Percentiles rank a stretch among this genome's conserved stretches.
phyloP scores from a whole-genome alignment of 2,113 vertebrate genomes.

The Pseudopipra pipra region DNA sequence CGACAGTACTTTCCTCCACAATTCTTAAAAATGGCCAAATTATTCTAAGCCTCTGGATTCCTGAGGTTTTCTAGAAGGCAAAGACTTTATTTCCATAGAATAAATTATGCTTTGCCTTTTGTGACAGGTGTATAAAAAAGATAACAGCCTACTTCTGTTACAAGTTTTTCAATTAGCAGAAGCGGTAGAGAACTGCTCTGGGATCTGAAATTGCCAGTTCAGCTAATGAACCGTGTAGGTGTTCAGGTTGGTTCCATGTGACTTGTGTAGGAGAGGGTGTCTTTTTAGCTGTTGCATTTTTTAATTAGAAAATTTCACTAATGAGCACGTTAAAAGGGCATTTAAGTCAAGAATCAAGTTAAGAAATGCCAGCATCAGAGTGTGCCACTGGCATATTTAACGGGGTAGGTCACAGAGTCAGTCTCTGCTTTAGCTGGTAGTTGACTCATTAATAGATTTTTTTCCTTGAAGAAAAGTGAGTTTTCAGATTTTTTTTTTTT shows the following conservation, averaged over 20 bases:
- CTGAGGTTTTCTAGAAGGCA: background rate
- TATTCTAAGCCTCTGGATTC: background rate
- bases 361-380: constrained; percentile 19
- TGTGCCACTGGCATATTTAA: constrained; percentile 8
- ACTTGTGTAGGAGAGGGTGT: background rate
- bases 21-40: background rate
- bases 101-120: background rate
- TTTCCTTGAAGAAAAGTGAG: background rate
- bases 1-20: accelerated
- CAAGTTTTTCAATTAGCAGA: constrained; percentile 43
- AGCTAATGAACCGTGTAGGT: constrained; percentile 44
- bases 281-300: constrained; percentile 25
- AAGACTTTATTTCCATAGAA: background rate
- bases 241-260: constrained; percentile 35
- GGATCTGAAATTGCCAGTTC: constrained; percentile 38
- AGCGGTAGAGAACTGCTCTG: background rate
- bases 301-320: constrained; percentile 55
- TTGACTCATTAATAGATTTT: constrained; percentile 15
- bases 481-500: background rate
- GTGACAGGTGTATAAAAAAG: background rate
- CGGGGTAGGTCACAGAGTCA: background rate
- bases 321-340: constrained; percentile 44
- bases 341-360: constrained; percentile 51
- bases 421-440: background rate
- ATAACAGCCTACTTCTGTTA: background rate